These are phyloP conservation scores for rat (Rattus norvegicus) DNA, from an alignment of 2,113 vertebrate species.

Conservation along the genomic window GRCr8 NC_086021.1:123285501-123286000, in stretches of 20 bases:
- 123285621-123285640: not conserved
- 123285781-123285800: not conserved
- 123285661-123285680: not conserved
- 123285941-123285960: not conserved
- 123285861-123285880: slow-evolving; percentile 27
- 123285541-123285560: not conserved
- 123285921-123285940: not conserved
- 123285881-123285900: not conserved
- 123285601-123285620: not conserved
- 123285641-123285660: slow-evolving; percentile 25
- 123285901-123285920: not conserved
- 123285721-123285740: not conserved
- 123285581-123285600: slow-evolving; percentile 19
- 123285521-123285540: not conserved
- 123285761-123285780: not conserved
- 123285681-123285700: not conserved
- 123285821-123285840: not conserved
- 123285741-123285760: not conserved
- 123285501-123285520: not conserved
- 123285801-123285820: not conserved
- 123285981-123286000: not conserved
- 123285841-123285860: not conserved
- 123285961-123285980: not conserved
- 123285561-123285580: not conserved
- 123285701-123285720: not conserved